phyloP scores from a whole-genome alignment of 2,888 invertebrate genomes.

The Ophioninae sp. region DNA sequence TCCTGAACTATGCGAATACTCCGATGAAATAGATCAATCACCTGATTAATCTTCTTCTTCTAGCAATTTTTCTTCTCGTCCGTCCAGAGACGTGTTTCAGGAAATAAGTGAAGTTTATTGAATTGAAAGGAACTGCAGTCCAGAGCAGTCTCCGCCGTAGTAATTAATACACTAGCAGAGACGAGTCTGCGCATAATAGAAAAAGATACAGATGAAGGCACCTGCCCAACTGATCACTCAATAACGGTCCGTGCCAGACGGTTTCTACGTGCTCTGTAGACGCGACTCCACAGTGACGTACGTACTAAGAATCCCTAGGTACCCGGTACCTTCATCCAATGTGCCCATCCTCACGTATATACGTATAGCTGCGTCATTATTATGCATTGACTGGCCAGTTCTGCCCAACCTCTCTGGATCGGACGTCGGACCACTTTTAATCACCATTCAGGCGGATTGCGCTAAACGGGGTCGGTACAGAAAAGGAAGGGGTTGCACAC shows the following conservation, averaged over 20 bases:
- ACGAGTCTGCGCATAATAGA: neutral
- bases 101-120: too few species aligned
- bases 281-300: neutral
- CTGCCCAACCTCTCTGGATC: slow-evolving; percentile 60
- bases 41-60: too few species aligned
- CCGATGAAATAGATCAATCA: neutral
- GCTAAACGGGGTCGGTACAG: slow-evolving; percentile 67
- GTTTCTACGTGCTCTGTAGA: slow-evolving; percentile 27
- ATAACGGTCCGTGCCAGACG: neutral
- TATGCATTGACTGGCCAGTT: slow-evolving; percentile 64
- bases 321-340: too few species aligned
- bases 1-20: neutral
- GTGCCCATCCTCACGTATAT: slow-evolving; percentile 4
- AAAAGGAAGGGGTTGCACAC: slow-evolving; percentile 46
- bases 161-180: neutral
- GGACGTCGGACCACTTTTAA: slow-evolving; percentile 72
- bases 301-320: neutral
- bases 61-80: too few species aligned
- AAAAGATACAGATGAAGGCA: slow-evolving; percentile 36
- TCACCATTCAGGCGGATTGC: slow-evolving; percentile 72
- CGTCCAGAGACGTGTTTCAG: too few species aligned
- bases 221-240: slow-evolving; percentile 31
- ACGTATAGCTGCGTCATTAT: slow-evolving; percentile 62
- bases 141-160: too few species aligned
- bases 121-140: too few species aligned